Base-by-base conservation (phyloP, 1,140 invertebrate species). In the Drosophila ohnishii region DNA sequence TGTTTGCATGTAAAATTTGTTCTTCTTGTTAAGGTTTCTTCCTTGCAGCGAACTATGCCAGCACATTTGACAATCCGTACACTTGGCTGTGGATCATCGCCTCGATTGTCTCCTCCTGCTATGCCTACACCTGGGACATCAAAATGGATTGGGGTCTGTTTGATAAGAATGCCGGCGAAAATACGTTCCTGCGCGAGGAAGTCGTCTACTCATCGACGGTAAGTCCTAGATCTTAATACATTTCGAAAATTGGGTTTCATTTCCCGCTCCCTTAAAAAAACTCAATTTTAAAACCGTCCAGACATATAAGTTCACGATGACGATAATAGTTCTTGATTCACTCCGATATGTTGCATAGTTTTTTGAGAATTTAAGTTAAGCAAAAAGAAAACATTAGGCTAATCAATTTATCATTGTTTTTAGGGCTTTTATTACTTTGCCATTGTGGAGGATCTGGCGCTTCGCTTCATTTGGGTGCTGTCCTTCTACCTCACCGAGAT, bases 91-190 rank as follows among this genome's bases (percentile, higher is more conserved):
- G 96, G 96, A 94, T 97, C 35, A 92, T 94, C 1, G 93, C 95
- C 8, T 95, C 95, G 30, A 91, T 98, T 9, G 91, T 97, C 1
- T 97, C 95, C 56, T 97, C 97, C 0, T 94, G 95, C 48, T 98
- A 98, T 90, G 95, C 96, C 0, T 97, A 97, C 80, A 95, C 95
- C 1, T 99, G 98, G 98, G 98, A 99, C 91, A 95, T 99, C 6
- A 98, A 97, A 92, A 98, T 99, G 97, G 98, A 99, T 94, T 99
- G 98, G 98, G 98, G 98, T 11, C 92, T 99, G n/a, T 95, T 99
- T 70, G 97, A 98, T 90, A 95, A 94, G 64, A 95, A 95, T 60
- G 95, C 96, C 13, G 95, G 95, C 28, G 96, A 98, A 92, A 97
- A 98, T 92, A 94, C 92, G 74, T 95, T 96, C 80, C 92, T 96